A percentile compares a stretch with the other conserved stretches of the same genome.
Conservation (phyloP, 2,113 vertebrate species). For the Collichthys lucidus region DNA sequence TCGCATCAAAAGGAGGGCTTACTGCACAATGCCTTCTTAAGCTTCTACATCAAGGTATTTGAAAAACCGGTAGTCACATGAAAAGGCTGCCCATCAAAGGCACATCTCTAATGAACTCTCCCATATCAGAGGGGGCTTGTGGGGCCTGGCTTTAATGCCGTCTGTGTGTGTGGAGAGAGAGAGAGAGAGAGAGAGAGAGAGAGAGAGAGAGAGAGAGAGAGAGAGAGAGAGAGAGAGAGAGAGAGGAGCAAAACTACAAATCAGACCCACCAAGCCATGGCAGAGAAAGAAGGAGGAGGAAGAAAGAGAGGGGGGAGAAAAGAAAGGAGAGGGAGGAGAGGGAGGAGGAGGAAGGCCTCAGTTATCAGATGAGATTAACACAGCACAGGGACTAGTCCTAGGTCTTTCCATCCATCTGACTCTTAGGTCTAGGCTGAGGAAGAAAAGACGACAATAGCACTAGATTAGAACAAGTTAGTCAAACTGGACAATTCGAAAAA, state of each 20-base stretch:
- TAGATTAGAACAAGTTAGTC: slow-evolving; percentile 43
- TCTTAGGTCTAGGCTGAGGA: slow-evolving; percentile 29
- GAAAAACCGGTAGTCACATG: slow-evolving; percentile 96
- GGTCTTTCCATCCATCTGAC: slow-evolving; percentile 80
- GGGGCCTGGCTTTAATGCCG: slow-evolving; percentile 93
- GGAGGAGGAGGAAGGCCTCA: slow-evolving; percentile 56
- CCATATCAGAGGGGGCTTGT: slow-evolving; percentile 91
- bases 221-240: slow-evolving; percentile 87
- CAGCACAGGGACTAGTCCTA: slow-evolving; percentile 79
- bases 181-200: slow-evolving; percentile 90
- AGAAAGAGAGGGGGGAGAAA: slow-evolving; percentile 36
- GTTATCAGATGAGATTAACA: slow-evolving; percentile 93
- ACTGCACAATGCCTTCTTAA: slow-evolving; percentile 99
- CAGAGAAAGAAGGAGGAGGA: slow-evolving; percentile 38
- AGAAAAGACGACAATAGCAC: slow-evolving; percentile 49
- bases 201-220: slow-evolving; percentile 87
- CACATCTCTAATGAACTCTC: slow-evolving; percentile 99
- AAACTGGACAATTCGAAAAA: neutral
- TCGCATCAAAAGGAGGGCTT: slow-evolving; percentile 98
- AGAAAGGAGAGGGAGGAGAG: slow-evolving; percentile 40
- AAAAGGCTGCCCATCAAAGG: slow-evolving; percentile 98
- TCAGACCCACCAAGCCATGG: slow-evolving; percentile 85
- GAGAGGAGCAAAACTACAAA: slow-evolving; percentile 91
- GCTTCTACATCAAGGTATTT: slow-evolving; percentile 99
- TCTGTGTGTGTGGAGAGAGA: slow-evolving; percentile 86